These are phyloP conservation scores for Stegastes partitus DNA, from an alignment of 2,113 vertebrate species.

Conservation along the genomic window DNA sequence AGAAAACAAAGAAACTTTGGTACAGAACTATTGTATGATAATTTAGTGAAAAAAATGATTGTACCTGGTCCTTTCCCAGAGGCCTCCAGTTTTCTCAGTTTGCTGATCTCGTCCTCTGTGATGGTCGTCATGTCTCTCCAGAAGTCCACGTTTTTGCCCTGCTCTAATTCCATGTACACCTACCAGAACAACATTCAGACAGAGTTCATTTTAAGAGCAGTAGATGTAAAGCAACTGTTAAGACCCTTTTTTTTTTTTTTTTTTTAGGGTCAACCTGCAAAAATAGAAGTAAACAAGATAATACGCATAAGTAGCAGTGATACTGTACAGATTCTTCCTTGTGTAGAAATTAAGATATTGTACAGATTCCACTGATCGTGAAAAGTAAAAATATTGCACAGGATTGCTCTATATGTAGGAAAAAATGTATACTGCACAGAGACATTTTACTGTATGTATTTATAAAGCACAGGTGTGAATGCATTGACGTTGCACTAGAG, in stretches of 20 bases:
- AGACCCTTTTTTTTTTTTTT: not conserved
- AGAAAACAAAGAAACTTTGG: not conserved
- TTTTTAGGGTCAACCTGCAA: not conserved
- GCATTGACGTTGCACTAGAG: too few species aligned
- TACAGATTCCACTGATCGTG: too few species aligned
- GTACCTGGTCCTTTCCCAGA: constrained; percentile 95
- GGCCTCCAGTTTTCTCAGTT: constrained; percentile 95
- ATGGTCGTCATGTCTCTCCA: constrained; percentile 99
- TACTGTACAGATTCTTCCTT: too few species aligned
- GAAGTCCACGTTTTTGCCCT: constrained; percentile 97
- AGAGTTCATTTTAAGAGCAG: not conserved
- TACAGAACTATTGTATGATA: not conserved
- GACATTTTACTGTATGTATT: too few species aligned
- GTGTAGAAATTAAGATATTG: too few species aligned
- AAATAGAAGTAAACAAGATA: too few species aligned
- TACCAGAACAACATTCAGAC: constrained; percentile 58
- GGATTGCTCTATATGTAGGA: too few species aligned
- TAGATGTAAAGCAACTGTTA: not conserved
- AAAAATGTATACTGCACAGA: too few species aligned
- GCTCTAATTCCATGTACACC: constrained; percentile 99
- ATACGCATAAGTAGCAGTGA: too few species aligned
- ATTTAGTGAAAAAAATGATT: too few species aligned
- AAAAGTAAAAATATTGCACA: too few species aligned
- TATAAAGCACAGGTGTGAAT: too few species aligned
- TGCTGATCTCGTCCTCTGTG: constrained; percentile 96